A percentile compares a stretch with the other conserved stretches of the same genome.
phyloP scores from a whole-genome alignment of 92 coral and sea anemone species.

The Palythoa grandiflora region DNA sequence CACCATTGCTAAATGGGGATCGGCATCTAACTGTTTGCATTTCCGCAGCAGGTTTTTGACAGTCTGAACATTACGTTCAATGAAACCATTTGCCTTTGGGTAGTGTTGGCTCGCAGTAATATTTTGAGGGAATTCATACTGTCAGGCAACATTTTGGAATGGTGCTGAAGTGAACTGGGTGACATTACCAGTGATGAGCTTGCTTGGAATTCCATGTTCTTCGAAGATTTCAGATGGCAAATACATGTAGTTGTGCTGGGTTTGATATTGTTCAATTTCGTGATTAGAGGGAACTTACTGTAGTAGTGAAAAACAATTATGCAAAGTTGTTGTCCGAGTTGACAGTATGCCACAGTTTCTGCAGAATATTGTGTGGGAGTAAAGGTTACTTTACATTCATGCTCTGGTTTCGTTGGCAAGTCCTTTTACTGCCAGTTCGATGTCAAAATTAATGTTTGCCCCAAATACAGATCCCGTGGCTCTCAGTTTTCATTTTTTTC shows the following conservation, averaged over 20 bases:
- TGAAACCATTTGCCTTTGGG: constrained; percentile 60
- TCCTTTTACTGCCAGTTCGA: constrained; percentile 61
- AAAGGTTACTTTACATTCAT: constrained; percentile 75
- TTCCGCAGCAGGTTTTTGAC: constrained; percentile 65
- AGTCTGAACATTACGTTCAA: constrained; percentile 58
- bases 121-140: constrained; percentile 35
- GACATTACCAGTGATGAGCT: constrained; percentile 55
- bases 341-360: constrained; percentile 60
- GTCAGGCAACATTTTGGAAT: constrained; percentile 12
- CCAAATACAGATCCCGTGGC: constrained; percentile 73
- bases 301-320: constrained; percentile 62
- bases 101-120: not conserved
- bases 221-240: constrained; percentile 67
- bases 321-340: constrained; percentile 64
- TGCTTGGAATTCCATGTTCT: constrained; percentile 66
- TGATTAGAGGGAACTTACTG: constrained; percentile 70
- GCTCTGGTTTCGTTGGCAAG: constrained; percentile 74
- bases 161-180: constrained; percentile 51
- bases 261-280: constrained; percentile 49
- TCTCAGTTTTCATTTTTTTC: constrained; percentile 66
- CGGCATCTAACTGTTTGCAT: constrained; percentile 72
- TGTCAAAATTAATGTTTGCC: constrained; percentile 65
- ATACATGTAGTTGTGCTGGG: not conserved
- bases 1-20: constrained; percentile 76
- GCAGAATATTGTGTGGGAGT: constrained; percentile 64